phyloP scores from a whole-genome alignment of 2,113 vertebrate species.

The Neodon shergylaensis region DNA sequence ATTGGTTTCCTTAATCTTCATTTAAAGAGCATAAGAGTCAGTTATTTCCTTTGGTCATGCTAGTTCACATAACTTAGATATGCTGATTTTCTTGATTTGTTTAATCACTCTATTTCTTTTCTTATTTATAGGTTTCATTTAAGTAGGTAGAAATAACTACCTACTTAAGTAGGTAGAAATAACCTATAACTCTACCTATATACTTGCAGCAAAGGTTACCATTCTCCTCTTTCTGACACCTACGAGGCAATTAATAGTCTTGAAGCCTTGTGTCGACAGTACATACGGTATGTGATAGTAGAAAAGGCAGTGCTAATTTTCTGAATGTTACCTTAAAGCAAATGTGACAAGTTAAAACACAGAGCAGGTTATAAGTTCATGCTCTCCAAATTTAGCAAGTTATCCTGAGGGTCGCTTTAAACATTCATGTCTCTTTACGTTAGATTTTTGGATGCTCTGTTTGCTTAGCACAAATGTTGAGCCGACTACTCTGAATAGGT shows the following conservation, averaged over 20 bases:
- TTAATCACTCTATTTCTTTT: background rate
- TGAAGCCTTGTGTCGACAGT: background rate
- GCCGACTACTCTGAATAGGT: background rate
- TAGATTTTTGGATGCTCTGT: background rate
- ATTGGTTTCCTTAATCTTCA: background rate
- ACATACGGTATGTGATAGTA: background rate
- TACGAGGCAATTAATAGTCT: background rate
- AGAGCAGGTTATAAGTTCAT: conserved; percentile 31
- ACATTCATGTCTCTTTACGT: conserved; percentile 50
- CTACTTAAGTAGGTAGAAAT: background rate
- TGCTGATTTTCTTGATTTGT: background rate
- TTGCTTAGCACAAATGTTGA: conserved; percentile 27
- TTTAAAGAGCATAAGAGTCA: background rate
- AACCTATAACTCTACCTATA: background rate
- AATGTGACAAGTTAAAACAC: conserved; percentile 61
- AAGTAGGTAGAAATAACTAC: background rate
- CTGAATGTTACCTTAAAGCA: conserved; percentile 47
- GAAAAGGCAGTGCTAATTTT: background rate
- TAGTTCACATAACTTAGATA: background rate
- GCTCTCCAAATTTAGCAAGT: conserved; percentile 52
- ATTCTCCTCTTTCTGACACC: background rate
- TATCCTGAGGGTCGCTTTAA: conserved; percentile 56
- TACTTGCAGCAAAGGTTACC: background rate
- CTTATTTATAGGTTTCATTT: background rate
- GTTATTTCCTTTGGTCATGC: background rate